Evolutionary conservation across 2,797 vertebrate genomes (phyloP), one percentile per base, ranked within the genome.

Genomic region (Sparus aurata): DNA sequence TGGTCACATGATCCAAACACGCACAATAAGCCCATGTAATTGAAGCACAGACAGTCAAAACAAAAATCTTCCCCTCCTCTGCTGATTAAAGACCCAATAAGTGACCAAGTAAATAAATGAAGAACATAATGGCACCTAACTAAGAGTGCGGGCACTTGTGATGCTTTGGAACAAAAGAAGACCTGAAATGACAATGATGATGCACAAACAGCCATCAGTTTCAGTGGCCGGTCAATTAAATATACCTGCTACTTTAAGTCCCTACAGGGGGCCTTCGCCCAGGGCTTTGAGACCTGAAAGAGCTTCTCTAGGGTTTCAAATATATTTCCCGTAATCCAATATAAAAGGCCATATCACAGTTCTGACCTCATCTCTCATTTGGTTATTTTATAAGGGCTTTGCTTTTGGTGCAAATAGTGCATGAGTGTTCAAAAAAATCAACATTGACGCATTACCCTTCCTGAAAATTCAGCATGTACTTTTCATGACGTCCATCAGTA

Each of bases 361-460:
- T 46, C 54, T 77, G 64, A 76, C 71, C 64, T 77, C 0, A 23
- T 57, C 66, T 80, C 67, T 84, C 43, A 83, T 89, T 87, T 86
- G 84, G 83, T 74, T 74, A 57, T 54, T 45, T 86, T 83, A 1
- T 83, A 90, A 91, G 86, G 90, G 81, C 81, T 81, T 88, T 78
- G 70, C 69, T 89, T 88, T 89, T 85, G 88, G 90, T 93, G 91
- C 92, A 94, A 92, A 92, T 80, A 85, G 79, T 87, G 87, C 86
- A 84, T 62, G 76, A 87, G 77, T 66, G 69, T 85, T 85, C 73
- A 72, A 70, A 84, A 84, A 77, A 66, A 75, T 80, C 69, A 66
- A 75, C 58, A 73, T 38, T 54, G 83, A 88, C 16, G 5, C 18
- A 60, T 65, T 52, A 49, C 65, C 69, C 55, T 67, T 66, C 65